Evolutionary conservation across 1,140 invertebrate genomes (phyloP).

Genomic region (Schlechtendalia chinensis): DNA sequence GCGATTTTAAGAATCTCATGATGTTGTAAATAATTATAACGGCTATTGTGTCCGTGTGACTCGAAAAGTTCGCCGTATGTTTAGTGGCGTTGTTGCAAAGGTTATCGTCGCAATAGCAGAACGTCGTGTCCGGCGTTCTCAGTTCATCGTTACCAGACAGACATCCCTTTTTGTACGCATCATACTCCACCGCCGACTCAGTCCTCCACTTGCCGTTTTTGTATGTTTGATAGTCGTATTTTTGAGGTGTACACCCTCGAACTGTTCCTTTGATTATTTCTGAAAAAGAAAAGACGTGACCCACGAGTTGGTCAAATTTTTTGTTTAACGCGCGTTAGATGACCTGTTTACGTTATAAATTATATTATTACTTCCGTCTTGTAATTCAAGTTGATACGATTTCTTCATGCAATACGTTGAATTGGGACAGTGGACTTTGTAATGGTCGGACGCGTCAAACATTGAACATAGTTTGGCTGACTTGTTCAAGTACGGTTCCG

Average conservation of each 20-base stretch:
- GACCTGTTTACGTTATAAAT: no score
- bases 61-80: slow-evolving; percentile 56
- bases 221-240: slow-evolving; percentile 60
- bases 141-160: slow-evolving; percentile 60
- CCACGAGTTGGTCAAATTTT: not conserved
- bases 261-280: slow-evolving; percentile 64
- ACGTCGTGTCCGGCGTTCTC: slow-evolving; percentile 58
- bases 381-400: slow-evolving; percentile 63
- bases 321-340: no score
- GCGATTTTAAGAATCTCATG: slow-evolving; percentile 61
- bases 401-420: slow-evolving; percentile 80
- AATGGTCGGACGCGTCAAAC: slow-evolving; percentile 68
- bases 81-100: slow-evolving; percentile 66
- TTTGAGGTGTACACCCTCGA: slow-evolving; percentile 72
- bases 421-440: slow-evolving; percentile 70
- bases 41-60: slow-evolving; percentile 60
- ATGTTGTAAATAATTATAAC: slow-evolving; percentile 62
- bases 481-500: slow-evolving; percentile 57
- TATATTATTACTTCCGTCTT: slow-evolving; percentile 61
- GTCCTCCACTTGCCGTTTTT: slow-evolving; percentile 63
- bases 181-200: slow-evolving; percentile 63
- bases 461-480: slow-evolving; percentile 65
- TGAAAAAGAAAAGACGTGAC: slow-evolving; percentile 53
- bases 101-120: slow-evolving; percentile 68
- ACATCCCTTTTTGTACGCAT: slow-evolving; percentile 68